Base-by-base conservation (phyloP, 2,113 vertebrate genomes). In the Grammomys surdaster region DNA sequence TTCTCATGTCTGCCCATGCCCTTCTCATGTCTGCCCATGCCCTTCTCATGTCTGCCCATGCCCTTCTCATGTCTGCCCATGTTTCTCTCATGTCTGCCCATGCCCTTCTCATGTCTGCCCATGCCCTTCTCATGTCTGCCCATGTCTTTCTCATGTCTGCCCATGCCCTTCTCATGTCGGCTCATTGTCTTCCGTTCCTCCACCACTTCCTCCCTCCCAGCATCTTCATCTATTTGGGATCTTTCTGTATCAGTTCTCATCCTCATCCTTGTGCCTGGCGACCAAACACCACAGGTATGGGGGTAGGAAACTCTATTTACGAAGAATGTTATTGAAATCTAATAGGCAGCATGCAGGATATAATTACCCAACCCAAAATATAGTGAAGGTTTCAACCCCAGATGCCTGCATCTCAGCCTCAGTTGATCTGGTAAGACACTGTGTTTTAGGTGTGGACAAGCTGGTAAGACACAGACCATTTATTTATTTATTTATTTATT, bases 251-350 rank as follows among this genome's bases (percentile, higher is more conserved):
- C 56, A 48, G 2, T 51, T 88, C 65, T 85, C 7, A 31, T 7
- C 36, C 69, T 93, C 22, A 13, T 20, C 22, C 0, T 72, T 36
- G 11, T 12, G 31, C 54, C 81, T 24, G 81, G 24, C 63, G 80
- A 58, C 75, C 31, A 72, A 48, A 76, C 69, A 22, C 60, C 63
- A 17, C 69, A 76, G 26, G 12, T 84, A 46, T 40, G 4, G 36
- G 8, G 40, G 56, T 16, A 3, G 54, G 33, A 90, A 51, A 65
- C 65, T 77, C 48, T 88, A 51, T 67, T 80, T 54, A 58, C 46
- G 88, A 73, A 72, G 48, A 77, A 36, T 20, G 40, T 20, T 85
- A 82, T 46, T 63, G 70, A 92, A 85, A 90, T 85, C 81, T n/a
- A 70, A 80, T 72, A n/a, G 65, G 69, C 75, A 92, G 26, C 19